These are phyloP conservation scores for Triplophysa siluroides DNA, from an alignment of 2,113 vertebrate species.

Conservation along the genomic window DNA sequence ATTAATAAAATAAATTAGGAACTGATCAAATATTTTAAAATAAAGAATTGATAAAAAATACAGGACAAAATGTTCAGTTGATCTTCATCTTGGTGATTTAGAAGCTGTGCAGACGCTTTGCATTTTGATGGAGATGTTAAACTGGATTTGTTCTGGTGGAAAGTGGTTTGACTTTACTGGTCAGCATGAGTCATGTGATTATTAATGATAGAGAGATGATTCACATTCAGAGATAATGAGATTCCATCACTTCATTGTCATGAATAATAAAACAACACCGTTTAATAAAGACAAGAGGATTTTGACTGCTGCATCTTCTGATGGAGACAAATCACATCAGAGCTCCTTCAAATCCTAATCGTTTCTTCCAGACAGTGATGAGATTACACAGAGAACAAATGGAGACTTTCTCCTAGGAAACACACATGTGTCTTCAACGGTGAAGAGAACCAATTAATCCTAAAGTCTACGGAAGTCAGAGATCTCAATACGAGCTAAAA, in stretches of 20 bases:
- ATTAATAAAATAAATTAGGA: too few species aligned
- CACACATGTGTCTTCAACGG: too few species aligned
- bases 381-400: neutral
- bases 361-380: neutral
- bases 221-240: conserved; percentile 16
- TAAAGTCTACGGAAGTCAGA: too few species aligned
- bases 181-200: neutral
- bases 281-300: neutral
- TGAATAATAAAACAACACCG: conserved; percentile 11
- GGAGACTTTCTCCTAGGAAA: too few species aligned
- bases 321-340: neutral
- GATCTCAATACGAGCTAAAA: too few species aligned
- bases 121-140: neutral
- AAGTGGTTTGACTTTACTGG: neutral
- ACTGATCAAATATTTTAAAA: too few species aligned
- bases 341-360: neutral
- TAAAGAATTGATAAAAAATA: too few species aligned
- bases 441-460: too few species aligned
- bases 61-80: neutral
- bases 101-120: neutral
- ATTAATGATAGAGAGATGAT: neutral
- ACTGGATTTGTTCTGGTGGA: neutral
- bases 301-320: neutral
- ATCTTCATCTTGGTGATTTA: neutral
- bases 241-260: conserved; percentile 1